Percentiles rank a stretch among this genome's conserved stretches.
Evolutionary conservation across 2,888 invertebrate species (phyloP).

Genomic region (Fragum fragum): DNA sequence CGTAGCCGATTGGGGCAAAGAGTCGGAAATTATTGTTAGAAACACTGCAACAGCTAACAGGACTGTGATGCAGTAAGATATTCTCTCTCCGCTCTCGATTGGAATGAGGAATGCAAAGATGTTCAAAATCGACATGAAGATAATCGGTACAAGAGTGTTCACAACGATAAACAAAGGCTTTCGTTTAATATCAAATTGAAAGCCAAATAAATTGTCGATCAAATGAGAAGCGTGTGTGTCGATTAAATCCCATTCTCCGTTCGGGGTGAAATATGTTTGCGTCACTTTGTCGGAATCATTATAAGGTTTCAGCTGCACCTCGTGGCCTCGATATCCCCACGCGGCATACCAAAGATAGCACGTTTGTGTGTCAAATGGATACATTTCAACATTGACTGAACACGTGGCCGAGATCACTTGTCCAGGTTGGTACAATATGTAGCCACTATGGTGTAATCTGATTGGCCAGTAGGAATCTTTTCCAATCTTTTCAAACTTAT

Average conservation of each 20-base stretch:
- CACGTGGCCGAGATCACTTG: not conserved
- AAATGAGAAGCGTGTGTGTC: conserved; percentile 24
- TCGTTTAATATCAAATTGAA: conserved; percentile 35
- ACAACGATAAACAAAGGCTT: conserved; percentile 54
- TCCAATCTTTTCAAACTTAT: conserved; percentile 24
- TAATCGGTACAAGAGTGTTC: conserved; percentile 58
- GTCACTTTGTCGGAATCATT: not conserved
- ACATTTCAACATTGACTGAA: conserved; percentile 7
- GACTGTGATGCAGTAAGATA: conserved; percentile 59
- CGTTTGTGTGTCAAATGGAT: not conserved
- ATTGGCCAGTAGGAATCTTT: conserved; percentile 19
- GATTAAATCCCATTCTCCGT: conserved; percentile 8
- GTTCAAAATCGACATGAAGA: conserved; percentile 58
- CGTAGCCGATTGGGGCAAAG: conserved; percentile 56
- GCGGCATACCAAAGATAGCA: not conserved
- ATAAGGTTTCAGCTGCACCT: not conserved
- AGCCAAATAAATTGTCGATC: conserved; percentile 20
- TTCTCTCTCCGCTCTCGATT: conserved; percentile 61
- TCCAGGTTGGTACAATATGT: conserved; percentile 9
- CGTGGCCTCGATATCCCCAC: not conserved
- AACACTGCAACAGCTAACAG: conserved; percentile 64
- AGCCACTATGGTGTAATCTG: conserved; percentile 9
- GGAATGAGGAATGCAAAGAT: conserved; percentile 58
- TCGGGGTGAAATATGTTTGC: not conserved
- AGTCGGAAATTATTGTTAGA: conserved; percentile 61